Conservation (phyloP, 2,888 invertebrate genomes). For the Epistrophe grossulariae region DNA sequence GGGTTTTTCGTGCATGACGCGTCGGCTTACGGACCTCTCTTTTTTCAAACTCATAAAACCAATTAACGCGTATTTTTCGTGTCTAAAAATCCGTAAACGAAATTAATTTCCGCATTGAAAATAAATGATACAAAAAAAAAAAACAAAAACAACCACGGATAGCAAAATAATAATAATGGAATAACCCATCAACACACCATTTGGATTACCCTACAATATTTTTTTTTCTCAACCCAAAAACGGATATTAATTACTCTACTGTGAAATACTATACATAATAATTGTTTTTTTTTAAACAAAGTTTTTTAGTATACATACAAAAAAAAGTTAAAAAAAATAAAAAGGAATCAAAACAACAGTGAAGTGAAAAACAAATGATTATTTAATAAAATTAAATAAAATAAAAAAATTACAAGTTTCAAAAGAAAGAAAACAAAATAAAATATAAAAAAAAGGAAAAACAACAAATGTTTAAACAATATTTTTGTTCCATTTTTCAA, state of each 20-base stretch:
- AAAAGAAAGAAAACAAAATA: conserved; percentile 61
- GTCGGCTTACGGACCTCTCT: conserved; percentile 62
- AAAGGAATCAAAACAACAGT: conserved; percentile 67
- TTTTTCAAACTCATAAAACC: conserved; percentile 48
- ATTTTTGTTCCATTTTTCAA: conserved; percentile 63
- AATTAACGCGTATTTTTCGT: conserved; percentile 67
- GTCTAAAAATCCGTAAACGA: conserved; percentile 52
- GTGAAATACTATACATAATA: conserved; percentile 42
- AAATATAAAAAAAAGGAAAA: conserved; percentile 77
- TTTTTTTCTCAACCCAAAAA: conserved; percentile 38
- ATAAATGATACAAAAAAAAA: conserved; percentile 47
- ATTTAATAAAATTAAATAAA: conserved; percentile 67
- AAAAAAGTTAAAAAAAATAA: conserved; percentile 34
- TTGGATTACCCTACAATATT: conserved; percentile 59
- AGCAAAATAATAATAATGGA: conserved; percentile 78
- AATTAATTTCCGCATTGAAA: conserved; percentile 55
- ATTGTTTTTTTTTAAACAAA: conserved; percentile 14
- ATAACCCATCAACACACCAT: conserved; percentile 68
- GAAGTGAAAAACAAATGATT: conserved; percentile 74
- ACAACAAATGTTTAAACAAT: conserved; percentile 74
- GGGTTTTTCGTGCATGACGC: conserved; percentile 77
- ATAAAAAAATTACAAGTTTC: conserved; percentile 40
- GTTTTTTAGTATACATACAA: conserved; percentile 68
- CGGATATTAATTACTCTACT: conserved; percentile 45
- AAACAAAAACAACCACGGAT: conserved; percentile 77